Evolutionary conservation across 1,140 invertebrate species (phyloP).

Genomic region (Calliopsis andreniformis): DNA sequence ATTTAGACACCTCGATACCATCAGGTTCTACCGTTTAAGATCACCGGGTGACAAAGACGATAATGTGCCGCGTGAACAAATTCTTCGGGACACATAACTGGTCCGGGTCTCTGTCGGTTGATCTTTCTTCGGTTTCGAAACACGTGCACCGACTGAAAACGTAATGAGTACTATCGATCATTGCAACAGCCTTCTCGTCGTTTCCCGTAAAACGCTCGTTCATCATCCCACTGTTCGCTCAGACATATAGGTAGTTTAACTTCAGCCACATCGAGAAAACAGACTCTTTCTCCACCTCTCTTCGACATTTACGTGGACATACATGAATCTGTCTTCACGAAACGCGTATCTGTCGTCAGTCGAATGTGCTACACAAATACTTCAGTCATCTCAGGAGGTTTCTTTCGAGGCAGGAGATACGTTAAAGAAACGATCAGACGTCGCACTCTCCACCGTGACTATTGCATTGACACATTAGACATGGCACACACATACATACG

Average conservation of each 20-base stretch:
- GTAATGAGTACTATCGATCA: slow-evolving; percentile 19
- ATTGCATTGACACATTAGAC: neutral
- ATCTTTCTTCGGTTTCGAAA: neutral
- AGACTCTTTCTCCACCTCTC: slow-evolving; percentile 23
- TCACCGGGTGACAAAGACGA: neutral
- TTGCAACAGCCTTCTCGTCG: slow-evolving; percentile 51
- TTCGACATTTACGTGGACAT: neutral
- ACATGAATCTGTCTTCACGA: neutral
- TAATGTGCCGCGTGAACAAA: neutral
- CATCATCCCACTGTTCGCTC: slow-evolving; percentile 57
- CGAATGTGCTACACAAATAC: slow-evolving; percentile 26
- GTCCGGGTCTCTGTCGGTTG: neutral
- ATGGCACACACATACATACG: slow-evolving; percentile 13
- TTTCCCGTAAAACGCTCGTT: slow-evolving; percentile 63
- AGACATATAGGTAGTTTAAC: slow-evolving; percentile 67
- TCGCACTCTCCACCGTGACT: neutral
- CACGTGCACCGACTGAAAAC: slow-evolving; percentile 43
- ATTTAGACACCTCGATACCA: slow-evolving; percentile 4
- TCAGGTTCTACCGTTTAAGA: neutral
- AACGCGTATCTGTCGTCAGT: neutral
- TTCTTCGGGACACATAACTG: no score
- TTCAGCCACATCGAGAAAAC: slow-evolving; percentile 60
- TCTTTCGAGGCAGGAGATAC: neutral
- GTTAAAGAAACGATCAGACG: neutral
- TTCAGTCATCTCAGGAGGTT: neutral